Conservation (phyloP, 1,140 invertebrate species). For the Sitophilus oryzae region DNA sequence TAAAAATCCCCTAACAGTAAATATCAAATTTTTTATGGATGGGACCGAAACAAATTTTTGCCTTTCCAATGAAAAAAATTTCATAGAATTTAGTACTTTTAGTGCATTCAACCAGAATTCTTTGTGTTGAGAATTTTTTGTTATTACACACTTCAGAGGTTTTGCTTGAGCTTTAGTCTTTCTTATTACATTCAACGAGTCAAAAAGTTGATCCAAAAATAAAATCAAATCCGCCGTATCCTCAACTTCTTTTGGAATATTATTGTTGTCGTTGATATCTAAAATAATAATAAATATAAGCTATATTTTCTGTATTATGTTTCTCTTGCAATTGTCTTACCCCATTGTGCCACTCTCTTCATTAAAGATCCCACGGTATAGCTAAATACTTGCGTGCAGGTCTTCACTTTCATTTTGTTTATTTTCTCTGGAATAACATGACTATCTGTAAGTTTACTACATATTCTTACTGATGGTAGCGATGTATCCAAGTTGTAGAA, state of each 20-base stretch:
- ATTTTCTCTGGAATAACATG: constrained; percentile 7
- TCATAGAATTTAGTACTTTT: constrained; percentile 5
- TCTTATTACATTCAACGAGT: constrained; percentile 8
- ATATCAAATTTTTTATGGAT: constrained; percentile 20
- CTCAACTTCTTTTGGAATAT: background rate
- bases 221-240: constrained; percentile 12
- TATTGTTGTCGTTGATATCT: background rate
- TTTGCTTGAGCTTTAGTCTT: background rate
- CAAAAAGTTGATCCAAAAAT: constrained; percentile 18
- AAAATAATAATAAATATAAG: background rate
- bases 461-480: constrained; percentile 6
- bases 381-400: constrained; percentile 8
- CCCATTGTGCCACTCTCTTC: constrained; percentile 1
- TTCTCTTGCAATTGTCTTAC: background rate
- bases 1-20: constrained; percentile 18
- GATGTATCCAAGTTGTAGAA: constrained; percentile 9
- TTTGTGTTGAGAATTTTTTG: background rate
- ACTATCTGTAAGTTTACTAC: constrained; percentile 16
- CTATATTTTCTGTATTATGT: background rate
- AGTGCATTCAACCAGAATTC: constrained; percentile 6
- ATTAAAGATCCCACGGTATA: constrained; percentile 3
- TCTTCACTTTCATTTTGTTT: background rate
- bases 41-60: constrained; percentile 8
- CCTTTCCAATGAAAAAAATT: constrained; percentile 2
- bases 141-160: constrained; percentile 2